A percentile compares a stretch with the other conserved stretches of the same genome.
These are phyloP conservation scores for Ormyrus labotus DNA, from an alignment of 2,888 invertebrate species.

Conservation along the genomic window DNA sequence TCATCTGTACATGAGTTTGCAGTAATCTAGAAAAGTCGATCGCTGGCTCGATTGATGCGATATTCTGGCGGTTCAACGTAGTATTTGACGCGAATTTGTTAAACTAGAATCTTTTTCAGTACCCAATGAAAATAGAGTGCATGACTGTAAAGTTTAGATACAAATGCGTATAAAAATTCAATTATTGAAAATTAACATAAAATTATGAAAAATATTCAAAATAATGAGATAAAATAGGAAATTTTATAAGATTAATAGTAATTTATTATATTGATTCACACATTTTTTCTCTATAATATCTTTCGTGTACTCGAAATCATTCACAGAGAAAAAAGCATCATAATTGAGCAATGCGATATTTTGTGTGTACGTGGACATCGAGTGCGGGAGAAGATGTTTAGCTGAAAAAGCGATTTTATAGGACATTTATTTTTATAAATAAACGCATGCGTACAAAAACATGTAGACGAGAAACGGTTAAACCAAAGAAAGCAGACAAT, in stretches of 20 bases:
- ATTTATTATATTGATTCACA: slow-evolving; percentile 34
- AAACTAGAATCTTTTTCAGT: slow-evolving; percentile 10
- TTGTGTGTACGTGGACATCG: slow-evolving; percentile 60
- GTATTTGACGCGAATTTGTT: slow-evolving; percentile 7
- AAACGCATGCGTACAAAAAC: slow-evolving; percentile 70
- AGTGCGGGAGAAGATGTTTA: slow-evolving; percentile 64
- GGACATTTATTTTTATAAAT: slow-evolving; percentile 74
- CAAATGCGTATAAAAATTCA: background rate
- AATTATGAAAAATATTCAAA: background rate
- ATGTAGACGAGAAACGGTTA: slow-evolving; percentile 53
- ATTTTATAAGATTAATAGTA: slow-evolving; percentile 17
- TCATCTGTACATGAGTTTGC: slow-evolving; percentile 5
- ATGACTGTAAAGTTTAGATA: background rate
- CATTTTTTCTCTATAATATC: slow-evolving; percentile 13
- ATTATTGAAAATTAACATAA: slow-evolving; percentile 23
- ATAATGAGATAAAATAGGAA: background rate
- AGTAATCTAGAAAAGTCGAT: slow-evolving; percentile 43
- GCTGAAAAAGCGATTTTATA: slow-evolving; percentile 65
- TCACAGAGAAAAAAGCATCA: slow-evolving; percentile 32
- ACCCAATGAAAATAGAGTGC: too few relatives aligned
- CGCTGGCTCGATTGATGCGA: slow-evolving; percentile 55
- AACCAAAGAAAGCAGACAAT: background rate
- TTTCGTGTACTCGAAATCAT: slow-evolving; percentile 17
- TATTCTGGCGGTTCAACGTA: slow-evolving; percentile 29
- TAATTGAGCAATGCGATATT: slow-evolving; percentile 5